Percentiles rank a stretch among this genome's conserved stretches.
These are phyloP conservation scores for Thysanoteuthis rhombus DNA, from an alignment of 2,888 invertebrate genomes.

Conservation along the genomic window DNA sequence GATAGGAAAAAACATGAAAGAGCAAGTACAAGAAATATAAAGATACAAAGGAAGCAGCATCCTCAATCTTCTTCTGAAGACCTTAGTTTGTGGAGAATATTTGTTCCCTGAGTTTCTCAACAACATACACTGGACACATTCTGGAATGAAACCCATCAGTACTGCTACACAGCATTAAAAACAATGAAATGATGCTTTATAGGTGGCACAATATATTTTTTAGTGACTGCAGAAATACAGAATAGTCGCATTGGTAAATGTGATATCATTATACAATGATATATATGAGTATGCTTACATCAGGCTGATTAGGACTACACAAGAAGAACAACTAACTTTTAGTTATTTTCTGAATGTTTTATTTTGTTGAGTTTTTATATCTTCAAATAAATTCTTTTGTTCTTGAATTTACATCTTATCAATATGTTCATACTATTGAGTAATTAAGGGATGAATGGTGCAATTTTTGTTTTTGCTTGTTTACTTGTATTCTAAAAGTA, in stretches of 20 bases:
- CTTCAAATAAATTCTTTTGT: too few relatives aligned
- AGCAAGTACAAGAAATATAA: too few relatives aligned
- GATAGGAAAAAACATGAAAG: neutral
- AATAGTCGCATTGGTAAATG: neutral
- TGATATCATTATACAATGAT: neutral
- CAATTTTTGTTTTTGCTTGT: neutral
- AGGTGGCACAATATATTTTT: neutral
- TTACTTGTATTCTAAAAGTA: neutral
- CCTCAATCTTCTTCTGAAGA: neutral
- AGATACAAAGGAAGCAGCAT: too few relatives aligned
- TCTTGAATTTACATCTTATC: neutral
- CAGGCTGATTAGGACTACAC: too few relatives aligned
- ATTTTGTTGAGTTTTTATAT: too few relatives aligned
- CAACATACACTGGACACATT: neutral
- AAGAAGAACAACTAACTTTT: too few relatives aligned
- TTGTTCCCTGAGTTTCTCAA: neutral
- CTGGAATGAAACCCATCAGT: neutral
- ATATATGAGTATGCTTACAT: neutral
- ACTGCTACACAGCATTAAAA: neutral
- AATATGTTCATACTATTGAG: neutral
- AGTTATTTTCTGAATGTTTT: too few relatives aligned
- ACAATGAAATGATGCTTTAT: neutral
- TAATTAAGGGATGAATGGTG: neutral
- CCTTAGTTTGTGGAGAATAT: neutral
- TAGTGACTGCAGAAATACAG: neutral